These are phyloP conservation scores for Dolichotis patagonum DNA, from an alignment of 2,113 vertebrate species.

Conservation along the genomic window DNA sequence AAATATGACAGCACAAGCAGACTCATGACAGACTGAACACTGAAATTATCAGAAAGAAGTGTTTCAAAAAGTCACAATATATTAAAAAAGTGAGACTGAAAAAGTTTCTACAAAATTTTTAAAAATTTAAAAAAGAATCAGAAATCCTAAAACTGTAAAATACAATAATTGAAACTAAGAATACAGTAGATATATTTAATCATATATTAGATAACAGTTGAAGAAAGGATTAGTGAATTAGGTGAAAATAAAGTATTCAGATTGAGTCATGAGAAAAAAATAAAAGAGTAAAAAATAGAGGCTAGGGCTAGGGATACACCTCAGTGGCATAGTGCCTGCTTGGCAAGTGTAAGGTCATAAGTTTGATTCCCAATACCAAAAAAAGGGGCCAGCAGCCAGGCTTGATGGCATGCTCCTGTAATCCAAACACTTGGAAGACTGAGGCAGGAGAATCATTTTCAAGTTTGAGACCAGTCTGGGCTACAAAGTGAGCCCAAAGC, in stretches of 20 bases:
- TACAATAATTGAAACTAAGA: not conserved
- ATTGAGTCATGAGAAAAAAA: not conserved
- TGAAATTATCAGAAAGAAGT: not conserved
- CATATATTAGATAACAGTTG: not conserved
- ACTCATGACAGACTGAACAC: not conserved
- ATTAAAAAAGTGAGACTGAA: not conserved
- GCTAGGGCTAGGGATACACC: not conserved
- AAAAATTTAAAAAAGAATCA: not conserved
- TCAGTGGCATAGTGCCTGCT: no score
- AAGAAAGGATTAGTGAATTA: not conserved
- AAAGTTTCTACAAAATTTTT: not conserved
- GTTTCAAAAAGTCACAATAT: not conserved
- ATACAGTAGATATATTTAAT: not conserved
- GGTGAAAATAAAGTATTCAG: not conserved
- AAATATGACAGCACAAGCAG: not conserved
- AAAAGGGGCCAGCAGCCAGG: not conserved
- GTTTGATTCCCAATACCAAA: no score
- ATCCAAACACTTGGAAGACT: not conserved
- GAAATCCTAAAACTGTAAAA: not conserved
- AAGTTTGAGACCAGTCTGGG: not conserved
- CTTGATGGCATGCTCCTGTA: not conserved
- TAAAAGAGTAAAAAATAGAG: not conserved
- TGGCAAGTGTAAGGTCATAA: no score
- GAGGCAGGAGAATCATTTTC: not conserved
- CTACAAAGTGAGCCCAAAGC: not conserved